These are phyloP conservation scores for Phortica magna DNA, from an alignment of 2,888 invertebrate species.

Conservation along the genomic window DNA sequence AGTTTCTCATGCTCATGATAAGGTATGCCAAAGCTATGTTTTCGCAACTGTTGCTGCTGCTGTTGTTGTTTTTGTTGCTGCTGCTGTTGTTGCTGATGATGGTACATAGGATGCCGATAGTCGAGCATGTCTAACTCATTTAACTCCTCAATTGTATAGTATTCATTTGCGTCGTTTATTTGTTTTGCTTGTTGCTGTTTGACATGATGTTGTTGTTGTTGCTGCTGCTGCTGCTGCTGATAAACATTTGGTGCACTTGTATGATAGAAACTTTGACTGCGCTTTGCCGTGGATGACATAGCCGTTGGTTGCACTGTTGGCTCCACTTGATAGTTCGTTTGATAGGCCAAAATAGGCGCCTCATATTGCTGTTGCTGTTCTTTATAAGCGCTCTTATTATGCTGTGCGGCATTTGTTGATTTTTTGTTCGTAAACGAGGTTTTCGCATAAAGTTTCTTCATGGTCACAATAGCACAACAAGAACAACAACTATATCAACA, in stretches of 20 bases:
- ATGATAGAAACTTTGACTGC: slow-evolving; percentile 61
- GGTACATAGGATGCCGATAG: slow-evolving; percentile 73
- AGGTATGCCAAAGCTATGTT: slow-evolving; percentile 45
- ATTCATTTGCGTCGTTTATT: slow-evolving; percentile 60
- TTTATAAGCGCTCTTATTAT: slow-evolving; percentile 30
- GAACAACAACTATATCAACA: slow-evolving; percentile 46
- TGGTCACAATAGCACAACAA: slow-evolving; percentile 53
- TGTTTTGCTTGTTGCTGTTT: slow-evolving; percentile 27
- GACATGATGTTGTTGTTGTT: slow-evolving; percentile 20
- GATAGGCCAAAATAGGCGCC: slow-evolving; percentile 68
- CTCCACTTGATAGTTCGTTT: slow-evolving; percentile 42
- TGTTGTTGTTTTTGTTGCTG: slow-evolving; percentile 40
- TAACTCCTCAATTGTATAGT: slow-evolving; percentile 76
- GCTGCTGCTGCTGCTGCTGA: slow-evolving; percentile 9
- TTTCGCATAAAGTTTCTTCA: slow-evolving; percentile 75
- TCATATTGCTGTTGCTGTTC: neutral
- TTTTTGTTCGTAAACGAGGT: slow-evolving; percentile 72
- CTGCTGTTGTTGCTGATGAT: slow-evolving; percentile 59
- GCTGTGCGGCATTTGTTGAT: slow-evolving; percentile 51
- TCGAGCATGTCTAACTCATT: slow-evolving; percentile 70
- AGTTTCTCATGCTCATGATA: slow-evolving; percentile 72
- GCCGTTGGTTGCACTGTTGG: slow-evolving; percentile 30
- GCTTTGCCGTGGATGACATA: slow-evolving; percentile 47
- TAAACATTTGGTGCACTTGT: slow-evolving; percentile 35
- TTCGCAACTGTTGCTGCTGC: slow-evolving; percentile 50